A percentile compares a stretch with the other conserved stretches of the same genome.
phyloP scores from a whole-genome alignment of 2,113 vertebrate genomes.

The Prolemur simus region DNA sequence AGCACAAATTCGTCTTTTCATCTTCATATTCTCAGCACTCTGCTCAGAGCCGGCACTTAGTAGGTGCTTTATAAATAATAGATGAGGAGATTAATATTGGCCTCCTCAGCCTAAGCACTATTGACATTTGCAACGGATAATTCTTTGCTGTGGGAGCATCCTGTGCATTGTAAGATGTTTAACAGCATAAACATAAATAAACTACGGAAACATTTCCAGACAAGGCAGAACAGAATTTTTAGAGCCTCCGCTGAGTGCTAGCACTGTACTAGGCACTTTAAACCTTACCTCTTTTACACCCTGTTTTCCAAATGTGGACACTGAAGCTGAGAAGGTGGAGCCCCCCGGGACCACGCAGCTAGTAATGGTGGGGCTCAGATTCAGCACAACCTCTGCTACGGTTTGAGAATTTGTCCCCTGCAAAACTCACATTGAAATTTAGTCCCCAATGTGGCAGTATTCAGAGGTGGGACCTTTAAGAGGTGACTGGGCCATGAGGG shows the following conservation, averaged over 20 bases:
- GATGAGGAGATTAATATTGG: neutral
- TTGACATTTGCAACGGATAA: neutral
- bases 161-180: neutral
- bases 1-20: neutral
- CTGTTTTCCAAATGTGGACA: neutral
- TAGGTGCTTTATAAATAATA: neutral
- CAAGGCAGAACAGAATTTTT: neutral
- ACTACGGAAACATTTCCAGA: neutral
- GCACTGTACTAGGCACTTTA: neutral
- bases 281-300: neutral
- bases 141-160: neutral
- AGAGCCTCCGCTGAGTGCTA: neutral
- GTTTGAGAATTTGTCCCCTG: neutral
- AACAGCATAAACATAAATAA: neutral
- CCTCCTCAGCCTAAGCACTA: neutral
- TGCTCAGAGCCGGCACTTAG: neutral
- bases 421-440: neutral
- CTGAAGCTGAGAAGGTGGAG: neutral
- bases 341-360: neutral
- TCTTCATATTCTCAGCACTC: neutral
- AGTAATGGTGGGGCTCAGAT: too few relatives aligned
- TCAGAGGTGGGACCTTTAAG: neutral
- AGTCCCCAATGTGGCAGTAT: neutral
- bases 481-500: neutral
- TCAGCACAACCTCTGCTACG: neutral